Percentiles rank a stretch among this genome's conserved stretches.
phyloP scores from a whole-genome alignment of 2,888 invertebrate genomes.

The Belgica antarctica region DNA sequence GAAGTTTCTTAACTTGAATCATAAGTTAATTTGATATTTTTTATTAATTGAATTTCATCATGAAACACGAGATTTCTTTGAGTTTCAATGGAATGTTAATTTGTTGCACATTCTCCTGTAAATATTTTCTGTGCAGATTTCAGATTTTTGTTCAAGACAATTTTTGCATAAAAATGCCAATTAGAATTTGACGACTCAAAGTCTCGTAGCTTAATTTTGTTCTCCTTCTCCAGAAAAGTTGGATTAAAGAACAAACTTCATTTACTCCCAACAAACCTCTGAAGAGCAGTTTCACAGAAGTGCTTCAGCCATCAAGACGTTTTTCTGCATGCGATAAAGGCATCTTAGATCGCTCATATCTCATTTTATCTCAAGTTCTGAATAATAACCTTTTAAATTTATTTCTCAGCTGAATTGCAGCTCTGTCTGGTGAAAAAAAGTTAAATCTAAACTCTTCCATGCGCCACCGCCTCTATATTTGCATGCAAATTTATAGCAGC shows the following conservation, averaged over 20 bases:
- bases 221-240: too few relatives aligned
- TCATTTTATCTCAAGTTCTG: neutral
- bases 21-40: constrained; percentile 37
- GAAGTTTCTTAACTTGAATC: constrained; percentile 23
- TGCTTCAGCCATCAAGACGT: neutral
- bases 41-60: constrained; percentile 36
- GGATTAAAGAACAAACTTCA: too few relatives aligned
- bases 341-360: neutral
- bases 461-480: constrained; percentile 9
- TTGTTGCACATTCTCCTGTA: neutral
- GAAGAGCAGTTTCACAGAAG: too few relatives aligned
- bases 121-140: neutral
- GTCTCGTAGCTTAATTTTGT: neutral
- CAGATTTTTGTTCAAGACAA: constrained; percentile 2
- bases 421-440: neutral
- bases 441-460: constrained; percentile 1
- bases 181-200: too few relatives aligned
- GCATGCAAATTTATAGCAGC: constrained; percentile 30
- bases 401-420: constrained; percentile 10
- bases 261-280: too few relatives aligned
- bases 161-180: too few relatives aligned
- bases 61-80: constrained; percentile 21
- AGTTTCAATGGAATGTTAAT: constrained; percentile 1
- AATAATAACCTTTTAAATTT: neutral
- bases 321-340: too few relatives aligned